Percentiles rank a stretch among this genome's conserved stretches.
Evolutionary conservation across 2,888 invertebrate genomes (phyloP).

Genomic region (Adelognathus sp.): DNA sequence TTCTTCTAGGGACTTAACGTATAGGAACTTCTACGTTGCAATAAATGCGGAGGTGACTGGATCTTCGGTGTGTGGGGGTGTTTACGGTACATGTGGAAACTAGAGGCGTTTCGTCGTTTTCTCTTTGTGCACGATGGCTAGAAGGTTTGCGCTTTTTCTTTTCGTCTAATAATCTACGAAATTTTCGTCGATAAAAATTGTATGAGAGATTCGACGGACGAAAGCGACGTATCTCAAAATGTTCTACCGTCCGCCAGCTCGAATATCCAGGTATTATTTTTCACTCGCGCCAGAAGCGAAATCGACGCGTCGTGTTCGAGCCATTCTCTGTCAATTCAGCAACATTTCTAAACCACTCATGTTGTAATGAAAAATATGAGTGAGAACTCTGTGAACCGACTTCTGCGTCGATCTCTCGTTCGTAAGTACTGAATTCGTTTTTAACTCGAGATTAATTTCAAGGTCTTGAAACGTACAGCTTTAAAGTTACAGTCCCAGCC

Average conservation of each 20-base stretch:
- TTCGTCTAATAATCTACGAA: conserved; percentile 15
- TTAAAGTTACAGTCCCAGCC: too few relatives aligned
- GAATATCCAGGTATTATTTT: not conserved
- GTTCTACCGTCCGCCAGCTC: not conserved
- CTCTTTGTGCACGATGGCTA: too few relatives aligned
- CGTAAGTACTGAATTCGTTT: too few relatives aligned
- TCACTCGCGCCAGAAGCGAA: not conserved
- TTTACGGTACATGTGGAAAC: not conserved
- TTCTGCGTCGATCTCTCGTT: too few relatives aligned
- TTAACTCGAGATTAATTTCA: too few relatives aligned
- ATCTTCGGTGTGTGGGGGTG: conserved; percentile 40
- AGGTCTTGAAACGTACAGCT: too few relatives aligned
- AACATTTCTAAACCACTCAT: too few relatives aligned
- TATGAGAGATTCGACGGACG: not conserved
- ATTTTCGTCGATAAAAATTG: not conserved
- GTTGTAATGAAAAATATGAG: too few relatives aligned
- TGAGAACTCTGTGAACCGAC: too few relatives aligned
- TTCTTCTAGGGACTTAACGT: conserved; percentile 39
- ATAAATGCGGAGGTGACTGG: conserved; percentile 50
- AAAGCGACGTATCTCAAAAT: too few relatives aligned
- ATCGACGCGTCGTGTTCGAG: not conserved
- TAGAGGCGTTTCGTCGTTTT: not conserved
- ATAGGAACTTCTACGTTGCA: conserved; percentile 60
- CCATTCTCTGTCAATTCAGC: too few relatives aligned
- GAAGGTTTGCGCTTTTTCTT: not conserved